Evolutionary conservation across 2,113 vertebrate species (phyloP).

Genomic region (Notarius lentiginosus): DNA sequence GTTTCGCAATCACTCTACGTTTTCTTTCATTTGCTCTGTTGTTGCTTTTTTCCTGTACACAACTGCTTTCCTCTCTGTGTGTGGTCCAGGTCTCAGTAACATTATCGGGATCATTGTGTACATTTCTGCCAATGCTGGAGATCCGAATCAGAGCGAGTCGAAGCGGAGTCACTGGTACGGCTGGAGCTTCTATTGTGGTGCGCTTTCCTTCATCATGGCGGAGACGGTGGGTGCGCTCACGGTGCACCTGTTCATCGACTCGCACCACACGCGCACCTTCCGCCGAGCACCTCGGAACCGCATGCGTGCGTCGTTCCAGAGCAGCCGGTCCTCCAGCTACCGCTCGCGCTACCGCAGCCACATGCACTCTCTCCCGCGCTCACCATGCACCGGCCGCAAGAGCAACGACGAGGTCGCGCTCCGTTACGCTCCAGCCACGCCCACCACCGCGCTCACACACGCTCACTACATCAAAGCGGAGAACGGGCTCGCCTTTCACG

Average conservation of each 20-base stretch:
- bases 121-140: constrained; percentile 93
- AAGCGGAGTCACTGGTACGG: constrained; percentile 98
- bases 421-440: constrained; percentile 1
- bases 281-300: constrained; percentile 59
- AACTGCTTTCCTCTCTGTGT: neutral
- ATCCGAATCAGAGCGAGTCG: constrained; percentile 93
- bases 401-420: neutral
- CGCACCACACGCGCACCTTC: constrained; percentile 84
- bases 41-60: too few relatives aligned
- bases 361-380: constrained; percentile 31
- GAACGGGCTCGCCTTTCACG: neutral
- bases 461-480: constrained; percentile 30
- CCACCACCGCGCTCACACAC: neutral
- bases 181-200: constrained; percentile 98
- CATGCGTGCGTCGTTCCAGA: constrained; percentile 62
- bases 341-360: constrained; percentile 63
- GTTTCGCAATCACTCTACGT: too few relatives aligned
- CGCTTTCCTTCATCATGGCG: constrained; percentile 93
- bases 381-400: neutral
- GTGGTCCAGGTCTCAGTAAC: constrained; percentile 87
- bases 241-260: constrained; percentile 96
- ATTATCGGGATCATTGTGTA: constrained; percentile 99
- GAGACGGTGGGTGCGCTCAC: constrained; percentile 96
- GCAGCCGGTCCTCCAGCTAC: constrained; percentile 57
- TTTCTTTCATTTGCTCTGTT: too few relatives aligned